Conservation (phyloP, 2,113 vertebrate genomes). For the Eleginops maclovinus region DNA sequence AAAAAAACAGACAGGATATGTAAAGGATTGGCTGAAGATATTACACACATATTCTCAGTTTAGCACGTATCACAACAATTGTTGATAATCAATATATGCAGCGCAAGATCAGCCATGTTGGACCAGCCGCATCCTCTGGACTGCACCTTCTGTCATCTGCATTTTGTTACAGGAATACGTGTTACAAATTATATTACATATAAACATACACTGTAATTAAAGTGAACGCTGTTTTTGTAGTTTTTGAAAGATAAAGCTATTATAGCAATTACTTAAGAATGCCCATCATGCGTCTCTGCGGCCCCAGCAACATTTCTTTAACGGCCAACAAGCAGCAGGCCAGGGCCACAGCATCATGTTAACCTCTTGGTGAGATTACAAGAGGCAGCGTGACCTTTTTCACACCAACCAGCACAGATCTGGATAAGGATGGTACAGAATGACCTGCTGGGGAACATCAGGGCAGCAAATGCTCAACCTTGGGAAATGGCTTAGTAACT, state of each 20-base stretch:
- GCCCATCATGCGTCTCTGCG: not conserved
- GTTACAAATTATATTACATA: not conserved
- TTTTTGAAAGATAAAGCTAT: not conserved
- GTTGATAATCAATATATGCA: conserved; percentile 2
- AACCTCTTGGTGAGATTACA: conserved; percentile 26
- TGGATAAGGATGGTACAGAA: conserved; percentile 36
- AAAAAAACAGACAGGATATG: not conserved
- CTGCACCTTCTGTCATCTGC: not conserved
- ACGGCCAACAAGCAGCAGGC: not conserved
- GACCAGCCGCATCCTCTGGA: conserved; percentile 5
- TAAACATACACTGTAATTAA: not conserved
- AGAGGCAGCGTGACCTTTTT: conserved; percentile 5
- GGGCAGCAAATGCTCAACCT: conserved; percentile 48
- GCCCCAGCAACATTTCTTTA: not conserved
- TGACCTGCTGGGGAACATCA: conserved; percentile 47
- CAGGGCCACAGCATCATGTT: not conserved
- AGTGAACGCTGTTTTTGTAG: not conserved
- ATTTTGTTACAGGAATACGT: not conserved
- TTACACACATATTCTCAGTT: not conserved
- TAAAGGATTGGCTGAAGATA: not conserved
- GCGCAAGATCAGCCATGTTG: not conserved
- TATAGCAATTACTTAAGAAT: not conserved
- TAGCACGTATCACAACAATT: not conserved
- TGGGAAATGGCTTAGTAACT: conserved; percentile 34
- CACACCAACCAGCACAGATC: conserved; percentile 1